Evolutionary conservation across 2,888 invertebrate species (phyloP).

Genomic region (Himalopsyche tibetana): DNA sequence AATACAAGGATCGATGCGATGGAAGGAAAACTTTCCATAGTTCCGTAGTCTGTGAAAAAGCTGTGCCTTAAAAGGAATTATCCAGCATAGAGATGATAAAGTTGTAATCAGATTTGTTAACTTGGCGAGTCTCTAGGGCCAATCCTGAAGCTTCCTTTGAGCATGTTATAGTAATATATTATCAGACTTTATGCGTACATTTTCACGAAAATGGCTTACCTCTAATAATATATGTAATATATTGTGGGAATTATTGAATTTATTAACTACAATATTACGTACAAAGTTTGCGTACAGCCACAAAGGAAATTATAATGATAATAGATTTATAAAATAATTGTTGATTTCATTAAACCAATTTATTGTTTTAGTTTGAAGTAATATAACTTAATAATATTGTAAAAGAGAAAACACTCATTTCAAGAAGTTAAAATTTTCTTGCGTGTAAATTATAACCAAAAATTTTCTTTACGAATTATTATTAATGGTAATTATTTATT

Average conservation of each 20-base stretch:
- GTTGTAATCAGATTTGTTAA: slow-evolving; percentile 63
- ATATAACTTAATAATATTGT: too few species aligned
- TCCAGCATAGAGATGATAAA: slow-evolving; percentile 51
- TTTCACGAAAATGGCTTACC: slow-evolving; percentile 19
- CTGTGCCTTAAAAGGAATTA: slow-evolving; percentile 52
- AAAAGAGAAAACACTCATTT: too few species aligned
- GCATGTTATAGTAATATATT: slow-evolving; percentile 24
- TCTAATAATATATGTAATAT: slow-evolving; percentile 9
- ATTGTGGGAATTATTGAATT: slow-evolving; percentile 6
- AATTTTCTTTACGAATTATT: too few species aligned
- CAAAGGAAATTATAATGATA: slow-evolving; percentile 19
- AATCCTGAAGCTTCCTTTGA: slow-evolving; percentile 32
- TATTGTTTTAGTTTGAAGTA: too few species aligned
- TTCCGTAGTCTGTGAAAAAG: slow-evolving; percentile 46
- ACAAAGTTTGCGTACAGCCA: slow-evolving; percentile 8
- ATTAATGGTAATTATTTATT: too few species aligned
- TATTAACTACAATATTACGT: slow-evolving; percentile 3
- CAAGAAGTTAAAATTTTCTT: too few species aligned
- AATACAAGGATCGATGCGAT: too few species aligned
- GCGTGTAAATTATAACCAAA: too few species aligned
- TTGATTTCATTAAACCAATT: not conserved
- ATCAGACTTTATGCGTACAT: not conserved
- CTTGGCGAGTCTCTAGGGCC: slow-evolving; percentile 51
- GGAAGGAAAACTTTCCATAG: not conserved
- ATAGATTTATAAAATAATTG: slow-evolving; percentile 2